Evolutionary conservation across 2,113 vertebrate genomes (phyloP).

Genomic region (Naja naja): DNA sequence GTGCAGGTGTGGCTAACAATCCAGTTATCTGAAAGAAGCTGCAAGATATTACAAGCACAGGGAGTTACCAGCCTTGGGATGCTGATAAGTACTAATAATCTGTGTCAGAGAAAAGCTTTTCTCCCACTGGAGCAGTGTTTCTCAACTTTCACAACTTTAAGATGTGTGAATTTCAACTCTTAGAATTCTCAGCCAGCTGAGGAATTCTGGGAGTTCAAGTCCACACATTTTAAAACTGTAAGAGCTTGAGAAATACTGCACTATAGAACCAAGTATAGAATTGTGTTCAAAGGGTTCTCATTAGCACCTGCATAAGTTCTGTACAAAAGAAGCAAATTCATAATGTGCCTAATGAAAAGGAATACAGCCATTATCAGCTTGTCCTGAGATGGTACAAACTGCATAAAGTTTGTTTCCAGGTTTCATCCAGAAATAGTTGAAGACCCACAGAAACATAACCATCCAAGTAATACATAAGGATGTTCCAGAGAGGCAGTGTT

Average conservation of each 20-base stretch:
- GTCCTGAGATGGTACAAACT: not conserved
- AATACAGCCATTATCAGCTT: not conserved
- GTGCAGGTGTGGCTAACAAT: constrained; percentile 4
- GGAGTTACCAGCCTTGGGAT: constrained; percentile 12
- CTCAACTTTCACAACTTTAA: not conserved
- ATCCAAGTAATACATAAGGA: not conserved
- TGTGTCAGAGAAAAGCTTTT: not conserved
- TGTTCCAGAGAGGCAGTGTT: not conserved
- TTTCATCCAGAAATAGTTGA: not conserved
- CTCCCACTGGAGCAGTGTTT: not conserved
- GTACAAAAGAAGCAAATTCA: not conserved
- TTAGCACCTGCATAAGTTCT: not conserved
- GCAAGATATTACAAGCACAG: not conserved
- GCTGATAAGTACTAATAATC: constrained; percentile 7
- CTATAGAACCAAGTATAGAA: not conserved
- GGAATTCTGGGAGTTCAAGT: not conserved
- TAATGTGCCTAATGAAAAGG: not conserved
- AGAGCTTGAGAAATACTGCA: not conserved
- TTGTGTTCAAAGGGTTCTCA: not conserved
- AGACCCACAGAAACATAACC: not conserved
- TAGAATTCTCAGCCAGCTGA: not conserved
- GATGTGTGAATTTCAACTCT: not conserved
- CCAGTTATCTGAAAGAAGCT: constrained; percentile 3
- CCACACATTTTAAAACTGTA: not conserved
- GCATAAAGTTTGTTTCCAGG: not conserved